Evolutionary conservation across 2,113 vertebrate species (phyloP), one percentile per base, ranked within the genome.

Genomic region (Hippoglossus stenolepis): DNA sequence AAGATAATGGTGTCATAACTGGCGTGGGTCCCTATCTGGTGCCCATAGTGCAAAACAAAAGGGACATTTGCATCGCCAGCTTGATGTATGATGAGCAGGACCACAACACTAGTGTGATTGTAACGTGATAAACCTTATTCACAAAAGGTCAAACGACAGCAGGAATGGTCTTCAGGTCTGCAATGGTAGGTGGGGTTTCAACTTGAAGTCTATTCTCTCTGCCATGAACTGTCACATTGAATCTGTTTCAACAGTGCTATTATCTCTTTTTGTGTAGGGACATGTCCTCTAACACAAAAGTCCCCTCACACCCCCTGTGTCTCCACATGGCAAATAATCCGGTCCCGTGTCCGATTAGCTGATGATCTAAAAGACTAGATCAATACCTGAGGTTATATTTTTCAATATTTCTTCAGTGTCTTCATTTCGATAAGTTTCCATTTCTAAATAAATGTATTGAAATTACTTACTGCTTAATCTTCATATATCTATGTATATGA

Each of bases 61-160:
- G 2, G 23, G 8, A 62, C 40, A 53, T 56, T 51, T 56, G 1
- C n/a, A 45, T 53, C 23, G 0, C 6, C 20, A 24, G 20, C 17
- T 6, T 65, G 20, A 59, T 68, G 24, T 65, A 26, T 35, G 47
- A 26, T 26, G 31, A 61, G 77, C 4, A 73, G 73, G 70, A 60
- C 14, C 13, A 60, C 74, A 78, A 64, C 3, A 77, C 38, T 23
- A n/a, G 10, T 54, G 43, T 67, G 58, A 77, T 12, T 80, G 20
- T 75, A 86, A 82, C 63, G 66, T 68, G 75, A 70, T 85, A 73
- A 87, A 77, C 47, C 60, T 58, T 49, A 73, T 65, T 66, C 40
- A 58, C 21, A 23, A 89, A 93, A 92, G 83, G 87, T 91, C 85
- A 87, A 58, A 77, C 49, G 68, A 90, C 80, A 78, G 79, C 73